A percentile compares a stretch with the other conserved stretches of the same genome.
phyloP scores from a whole-genome alignment of 2,797 vertebrate genomes.

The Periparus ater region DNA sequence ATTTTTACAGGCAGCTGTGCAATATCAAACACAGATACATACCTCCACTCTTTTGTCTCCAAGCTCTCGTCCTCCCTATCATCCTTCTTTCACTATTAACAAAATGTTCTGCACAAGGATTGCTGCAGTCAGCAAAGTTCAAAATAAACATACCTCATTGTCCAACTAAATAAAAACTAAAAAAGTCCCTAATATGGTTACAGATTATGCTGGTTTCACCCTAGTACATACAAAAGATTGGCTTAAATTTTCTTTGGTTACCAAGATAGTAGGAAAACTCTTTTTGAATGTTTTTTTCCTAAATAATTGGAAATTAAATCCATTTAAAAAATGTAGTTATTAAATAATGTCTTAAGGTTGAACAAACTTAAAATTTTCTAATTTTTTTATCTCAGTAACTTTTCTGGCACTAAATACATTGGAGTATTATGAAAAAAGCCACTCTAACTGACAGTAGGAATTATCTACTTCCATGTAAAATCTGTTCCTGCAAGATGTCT shows the following conservation, averaged over 20 bases:
- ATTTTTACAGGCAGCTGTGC: background rate
- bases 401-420: background rate
- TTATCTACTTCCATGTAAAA: slow-evolving; percentile 17
- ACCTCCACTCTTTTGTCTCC: background rate
- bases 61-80: background rate
- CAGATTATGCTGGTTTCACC: background rate
- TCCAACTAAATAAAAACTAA: background rate
- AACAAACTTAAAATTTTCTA: background rate
- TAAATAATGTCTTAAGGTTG: background rate
- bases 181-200: background rate
- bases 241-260: background rate
- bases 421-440: background rate
- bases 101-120: background rate
- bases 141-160: background rate
- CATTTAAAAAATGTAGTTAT: background rate
- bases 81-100: background rate
- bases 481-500: slow-evolving; percentile 13
- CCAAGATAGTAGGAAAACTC: background rate
- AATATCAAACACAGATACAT: background rate
- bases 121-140: background rate
- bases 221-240: background rate
- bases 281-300: background rate
- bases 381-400: background rate
- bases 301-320: background rate
- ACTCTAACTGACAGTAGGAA: background rate